A percentile compares a stretch with the other conserved stretches of the same genome.
Evolutionary conservation across 2,888 invertebrate genomes (phyloP).

Genomic region (Apocheima hispidaria): DNA sequence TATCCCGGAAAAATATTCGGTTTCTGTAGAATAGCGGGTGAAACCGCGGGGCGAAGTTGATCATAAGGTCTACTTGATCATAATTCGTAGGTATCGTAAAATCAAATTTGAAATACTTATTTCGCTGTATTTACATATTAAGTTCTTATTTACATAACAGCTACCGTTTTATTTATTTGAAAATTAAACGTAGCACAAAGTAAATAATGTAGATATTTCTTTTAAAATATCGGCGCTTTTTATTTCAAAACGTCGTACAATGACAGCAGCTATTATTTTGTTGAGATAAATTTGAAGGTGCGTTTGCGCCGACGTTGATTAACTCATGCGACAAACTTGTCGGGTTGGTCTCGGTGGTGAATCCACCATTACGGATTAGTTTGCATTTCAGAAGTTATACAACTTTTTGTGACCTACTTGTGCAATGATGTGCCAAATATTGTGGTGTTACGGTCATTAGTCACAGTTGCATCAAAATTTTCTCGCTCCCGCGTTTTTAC

Average conservation of each 20-base stretch:
- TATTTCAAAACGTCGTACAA: neutral
- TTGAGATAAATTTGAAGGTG: neutral
- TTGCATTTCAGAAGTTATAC: constrained; percentile 42
- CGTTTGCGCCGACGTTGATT: constrained; percentile 48
- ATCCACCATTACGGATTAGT: constrained; percentile 53
- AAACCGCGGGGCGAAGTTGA: too few relatives aligned
- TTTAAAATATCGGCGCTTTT: neutral
- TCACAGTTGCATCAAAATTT: too few relatives aligned
- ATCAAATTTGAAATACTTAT: too few relatives aligned
- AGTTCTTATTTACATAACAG: too few relatives aligned
- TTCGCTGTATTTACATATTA: too few relatives aligned
- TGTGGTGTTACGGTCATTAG: too few relatives aligned
- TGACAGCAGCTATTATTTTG: neutral
- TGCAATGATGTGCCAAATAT: constrained; percentile 25
- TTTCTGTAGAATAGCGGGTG: too few relatives aligned
- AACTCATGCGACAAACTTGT: constrained; percentile 48
- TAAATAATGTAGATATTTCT: too few relatives aligned
- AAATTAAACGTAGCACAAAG: neutral
- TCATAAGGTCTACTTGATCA: too few relatives aligned
- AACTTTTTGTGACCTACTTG: constrained; percentile 46
- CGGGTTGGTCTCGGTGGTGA: constrained; percentile 48
- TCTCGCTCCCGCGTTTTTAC: too few relatives aligned
- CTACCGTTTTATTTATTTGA: neutral
- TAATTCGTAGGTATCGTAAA: too few relatives aligned
- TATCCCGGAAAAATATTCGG: too few relatives aligned